Percentiles rank a stretch among this genome's conserved stretches.
These are phyloP conservation scores for Pyrochroa serraticornis DNA, from an alignment of 2,888 invertebrate genomes.

Conservation along the genomic window DNA sequence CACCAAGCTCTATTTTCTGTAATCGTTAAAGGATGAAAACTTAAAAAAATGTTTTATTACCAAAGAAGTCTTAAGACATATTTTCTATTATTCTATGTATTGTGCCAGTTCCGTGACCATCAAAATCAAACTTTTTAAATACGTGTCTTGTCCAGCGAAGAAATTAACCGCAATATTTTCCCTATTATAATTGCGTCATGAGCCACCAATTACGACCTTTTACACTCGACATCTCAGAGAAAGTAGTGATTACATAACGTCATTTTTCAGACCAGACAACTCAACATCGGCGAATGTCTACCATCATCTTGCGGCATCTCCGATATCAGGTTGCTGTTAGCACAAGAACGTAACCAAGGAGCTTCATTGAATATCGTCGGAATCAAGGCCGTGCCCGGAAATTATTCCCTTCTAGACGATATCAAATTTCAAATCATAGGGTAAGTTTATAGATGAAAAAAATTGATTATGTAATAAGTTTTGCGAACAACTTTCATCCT, in stretches of 20 bases:
- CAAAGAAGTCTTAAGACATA: too few relatives aligned
- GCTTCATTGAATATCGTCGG: slow-evolving; percentile 62
- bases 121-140: too few relatives aligned
- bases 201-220: background rate
- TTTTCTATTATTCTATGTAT: too few relatives aligned
- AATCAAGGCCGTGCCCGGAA: slow-evolving; percentile 73
- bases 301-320: slow-evolving; percentile 69
- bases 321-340: slow-evolving; percentile 60
- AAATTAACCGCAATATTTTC: background rate
- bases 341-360: slow-evolving; percentile 49
- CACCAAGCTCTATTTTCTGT: too few relatives aligned
- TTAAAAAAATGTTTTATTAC: too few relatives aligned
- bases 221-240: slow-evolving; percentile 13
- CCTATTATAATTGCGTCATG: background rate
- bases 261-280: slow-evolving; percentile 65
- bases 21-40: too few relatives aligned
- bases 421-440: slow-evolving; percentile 70
- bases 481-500: background rate
- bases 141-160: background rate
- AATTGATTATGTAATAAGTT: background rate
- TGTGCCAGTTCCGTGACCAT: too few relatives aligned
- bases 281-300: slow-evolving; percentile 77
- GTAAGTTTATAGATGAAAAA: too few relatives aligned
- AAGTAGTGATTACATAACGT: slow-evolving; percentile 12
- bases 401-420: slow-evolving; percentile 68